Percentiles rank a stretch among this genome's conserved stretches.
Evolutionary conservation across 2,113 vertebrate genomes (phyloP).

Genomic region (Cacatua alba): DNA sequence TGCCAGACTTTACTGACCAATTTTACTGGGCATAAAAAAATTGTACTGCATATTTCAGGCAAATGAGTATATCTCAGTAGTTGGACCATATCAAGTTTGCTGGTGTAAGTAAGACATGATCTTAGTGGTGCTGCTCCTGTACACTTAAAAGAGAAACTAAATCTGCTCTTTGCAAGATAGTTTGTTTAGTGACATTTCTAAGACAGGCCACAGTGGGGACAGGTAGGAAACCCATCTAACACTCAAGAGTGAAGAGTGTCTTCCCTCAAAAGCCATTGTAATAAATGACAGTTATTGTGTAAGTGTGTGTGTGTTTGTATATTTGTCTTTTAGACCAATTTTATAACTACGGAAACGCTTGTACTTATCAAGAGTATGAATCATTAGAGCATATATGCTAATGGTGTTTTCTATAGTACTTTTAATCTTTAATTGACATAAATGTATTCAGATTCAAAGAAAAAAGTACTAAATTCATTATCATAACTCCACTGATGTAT

Average conservation of each 20-base stretch:
- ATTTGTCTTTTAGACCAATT: not conserved
- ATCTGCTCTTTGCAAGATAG: not conserved
- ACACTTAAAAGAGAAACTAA: not conserved
- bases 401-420: not conserved
- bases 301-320: not conserved
- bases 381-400: not conserved
- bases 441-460: not conserved
- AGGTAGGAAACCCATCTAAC: not conserved
- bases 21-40: not conserved
- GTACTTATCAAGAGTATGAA: not conserved
- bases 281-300: not conserved
- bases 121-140: not conserved
- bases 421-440: not conserved
- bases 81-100: not conserved
- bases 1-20: not conserved
- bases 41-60: not conserved
- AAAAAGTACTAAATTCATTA: not conserved
- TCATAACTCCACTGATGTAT: not conserved
- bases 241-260: not conserved
- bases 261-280: not conserved
- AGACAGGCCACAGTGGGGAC: accelerated
- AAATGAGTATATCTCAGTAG: not conserved
- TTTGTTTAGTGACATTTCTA: not conserved
- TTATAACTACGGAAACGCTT: not conserved
- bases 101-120: not conserved